Evolutionary conservation across 2,113 vertebrate genomes (phyloP).

Genomic region (Nothoprocta perdicaria): DNA sequence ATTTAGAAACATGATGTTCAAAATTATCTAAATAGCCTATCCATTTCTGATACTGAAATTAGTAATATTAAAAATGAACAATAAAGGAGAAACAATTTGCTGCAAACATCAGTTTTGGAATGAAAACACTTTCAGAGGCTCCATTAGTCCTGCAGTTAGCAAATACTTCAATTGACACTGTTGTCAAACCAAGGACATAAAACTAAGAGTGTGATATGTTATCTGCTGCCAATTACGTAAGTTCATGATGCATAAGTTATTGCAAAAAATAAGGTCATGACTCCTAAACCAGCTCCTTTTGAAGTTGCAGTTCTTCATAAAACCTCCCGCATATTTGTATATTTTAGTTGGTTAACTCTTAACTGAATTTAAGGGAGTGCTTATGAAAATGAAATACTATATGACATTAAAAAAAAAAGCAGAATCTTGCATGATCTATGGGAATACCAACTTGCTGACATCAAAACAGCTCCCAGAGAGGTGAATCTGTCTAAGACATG

Average conservation of each 20-base stretch:
- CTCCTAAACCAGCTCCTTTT: conserved; percentile 59
- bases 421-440: background rate
- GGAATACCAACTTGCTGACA: background rate
- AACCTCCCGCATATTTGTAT: conserved; percentile 32
- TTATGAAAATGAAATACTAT: conserved; percentile 39
- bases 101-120: conserved; percentile 28
- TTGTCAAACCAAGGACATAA: conserved; percentile 72
- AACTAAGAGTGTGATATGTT: conserved; percentile 71
- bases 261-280: conserved; percentile 69
- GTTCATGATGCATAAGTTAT: conserved; percentile 69
- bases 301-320: conserved; percentile 55
- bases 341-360: conserved; percentile 62
- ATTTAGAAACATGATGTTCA: background rate
- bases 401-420: background rate
- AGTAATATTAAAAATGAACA: background rate
- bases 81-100: conserved; percentile 8
- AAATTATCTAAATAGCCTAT: background rate
- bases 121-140: conserved; percentile 55
- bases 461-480: background rate
- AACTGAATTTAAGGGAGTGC: conserved; percentile 18
- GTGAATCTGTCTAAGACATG: background rate
- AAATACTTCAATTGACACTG: conserved; percentile 72
- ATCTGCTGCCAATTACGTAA: conserved; percentile 72
- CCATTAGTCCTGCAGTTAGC: conserved; percentile 64
- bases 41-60: background rate